Base-by-base conservation (phyloP, 1,140 invertebrate species). In the Tetramorium simillimum region DNA sequence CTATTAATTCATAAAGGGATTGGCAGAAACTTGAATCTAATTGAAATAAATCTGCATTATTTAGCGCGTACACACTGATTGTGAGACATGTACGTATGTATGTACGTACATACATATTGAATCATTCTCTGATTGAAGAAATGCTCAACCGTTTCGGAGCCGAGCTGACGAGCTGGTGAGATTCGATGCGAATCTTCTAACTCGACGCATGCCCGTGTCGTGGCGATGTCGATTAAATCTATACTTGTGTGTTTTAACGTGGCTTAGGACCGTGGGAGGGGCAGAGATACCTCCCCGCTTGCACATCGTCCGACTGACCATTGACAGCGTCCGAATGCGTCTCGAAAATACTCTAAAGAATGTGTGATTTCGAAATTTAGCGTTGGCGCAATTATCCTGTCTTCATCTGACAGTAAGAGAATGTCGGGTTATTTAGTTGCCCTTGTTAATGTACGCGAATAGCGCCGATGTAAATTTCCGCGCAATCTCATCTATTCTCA, bases 191-290 rank as follows among this genome's bases (percentile, higher is more conserved):
- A 87, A 65, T 89, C 69, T 33, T 33, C 14, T 28, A 53, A 51
- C 62, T 69, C 69, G 33, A 49, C 43, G 56, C 58, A 28, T 12
- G 49, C 49, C 16, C 21, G 56, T 56, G 56, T 53, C 18, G 18
- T 46, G 24, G n/a, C 72, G 62, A 49, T 24, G 51, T 82, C 21
- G 21, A 82, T 60, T 86, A 86, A 86, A 86, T 4, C 87, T 89
- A 75, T 28, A 62, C 10, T 49, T 88, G 28, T 37, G 28, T 37
- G 33, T 72, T 88, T 58, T 77, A 46, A 16, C 60, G 56, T 85
- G 76, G 73, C 85, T 18, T 43, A 78, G 40, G 40, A 75, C 58
- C 3, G 40, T 37, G 6, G 53, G 73, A 76, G 18, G 3, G 33
- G 33, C 33, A 33, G 4, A 33, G 33, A 33, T 33, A 33, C 0